phyloP scores from a whole-genome alignment of 2,797 vertebrate genomes.

The Sylvilagus floridanus region DNA sequence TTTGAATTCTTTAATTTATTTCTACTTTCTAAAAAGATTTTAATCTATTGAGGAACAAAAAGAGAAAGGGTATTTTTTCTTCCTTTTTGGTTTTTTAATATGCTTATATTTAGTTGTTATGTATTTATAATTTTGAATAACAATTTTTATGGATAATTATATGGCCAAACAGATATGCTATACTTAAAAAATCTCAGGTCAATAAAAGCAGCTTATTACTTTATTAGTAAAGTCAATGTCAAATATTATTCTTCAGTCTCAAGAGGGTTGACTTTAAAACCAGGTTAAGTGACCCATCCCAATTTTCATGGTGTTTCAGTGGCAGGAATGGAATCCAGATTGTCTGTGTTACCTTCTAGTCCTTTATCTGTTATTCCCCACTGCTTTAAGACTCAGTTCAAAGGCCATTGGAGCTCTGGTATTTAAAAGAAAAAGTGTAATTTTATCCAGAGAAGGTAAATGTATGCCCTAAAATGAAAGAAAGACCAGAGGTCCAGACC shows the following conservation, averaged over 20 bases:
- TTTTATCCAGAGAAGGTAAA: constrained; percentile 82
- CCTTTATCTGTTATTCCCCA: constrained; percentile 79
- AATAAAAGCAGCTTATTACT: constrained; percentile 60
- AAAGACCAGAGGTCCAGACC: constrained; percentile 73
- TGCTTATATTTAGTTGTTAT: constrained; percentile 51
- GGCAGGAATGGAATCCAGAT: constrained; percentile 76
- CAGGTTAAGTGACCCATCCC: constrained; percentile 59
- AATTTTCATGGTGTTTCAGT: constrained; percentile 60
- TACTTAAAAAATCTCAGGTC: constrained; percentile 29
- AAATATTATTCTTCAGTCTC: constrained; percentile 57
- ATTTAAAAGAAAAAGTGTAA: constrained; percentile 82
- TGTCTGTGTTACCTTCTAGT: constrained; percentile 66
- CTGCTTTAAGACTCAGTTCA: constrained; percentile 83
- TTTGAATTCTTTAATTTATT: constrained; percentile 45
- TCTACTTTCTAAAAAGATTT: constrained; percentile 51
- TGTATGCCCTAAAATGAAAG: constrained; percentile 76
- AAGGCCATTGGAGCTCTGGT: constrained; percentile 74
- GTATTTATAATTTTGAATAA: constrained; percentile 43
- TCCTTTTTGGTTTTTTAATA: constrained; percentile 48
- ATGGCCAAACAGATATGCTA: not conserved
- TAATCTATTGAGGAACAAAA: constrained; percentile 53
- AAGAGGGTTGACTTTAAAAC: constrained; percentile 56
- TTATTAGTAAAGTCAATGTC: constrained; percentile 36
- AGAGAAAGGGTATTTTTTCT: constrained; percentile 10
- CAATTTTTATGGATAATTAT: constrained; percentile 5